Evolutionary conservation across 2,797 vertebrate genomes (phyloP).

Genomic region (Periparus ater): DNA sequence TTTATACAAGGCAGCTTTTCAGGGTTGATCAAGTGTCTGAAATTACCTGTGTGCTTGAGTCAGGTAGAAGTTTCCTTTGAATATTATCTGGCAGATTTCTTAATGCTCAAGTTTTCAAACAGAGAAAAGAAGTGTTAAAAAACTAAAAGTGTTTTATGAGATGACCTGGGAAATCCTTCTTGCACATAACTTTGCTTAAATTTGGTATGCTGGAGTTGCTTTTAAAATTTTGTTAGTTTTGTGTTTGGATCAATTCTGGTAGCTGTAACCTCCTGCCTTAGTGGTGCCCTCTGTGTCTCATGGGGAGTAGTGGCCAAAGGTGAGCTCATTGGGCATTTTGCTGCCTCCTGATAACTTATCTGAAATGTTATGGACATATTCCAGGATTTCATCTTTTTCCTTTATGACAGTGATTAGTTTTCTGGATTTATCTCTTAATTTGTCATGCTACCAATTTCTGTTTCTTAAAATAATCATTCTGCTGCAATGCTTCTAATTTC

Average conservation of each 20-base stretch:
- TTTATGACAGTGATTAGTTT: not conserved
- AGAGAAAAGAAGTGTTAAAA: not conserved
- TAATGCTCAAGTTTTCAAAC: not conserved
- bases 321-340: not conserved
- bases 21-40: not conserved
- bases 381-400: not conserved
- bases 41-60: not conserved
- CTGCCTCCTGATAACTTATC: not conserved
- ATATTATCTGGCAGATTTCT: not conserved
- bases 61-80: not conserved
- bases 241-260: not conserved
- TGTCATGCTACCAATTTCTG: not conserved
- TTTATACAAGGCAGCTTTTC: not conserved
- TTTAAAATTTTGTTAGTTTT: not conserved
- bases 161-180: not conserved
- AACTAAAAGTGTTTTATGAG: not conserved
- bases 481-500: not conserved
- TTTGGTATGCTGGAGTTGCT: not conserved
- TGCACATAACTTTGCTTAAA: not conserved
- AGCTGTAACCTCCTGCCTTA: not conserved
- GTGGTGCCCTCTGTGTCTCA: not conserved
- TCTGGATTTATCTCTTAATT: conserved; percentile 19
- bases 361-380: not conserved
- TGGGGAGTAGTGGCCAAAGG: not conserved
- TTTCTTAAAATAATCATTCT: conserved; percentile 17